Percentiles rank a stretch among this genome's conserved stretches.
Evolutionary conservation across 1,140 invertebrate genomes (phyloP).

Genomic region (Asbolus verrucosus): DNA sequence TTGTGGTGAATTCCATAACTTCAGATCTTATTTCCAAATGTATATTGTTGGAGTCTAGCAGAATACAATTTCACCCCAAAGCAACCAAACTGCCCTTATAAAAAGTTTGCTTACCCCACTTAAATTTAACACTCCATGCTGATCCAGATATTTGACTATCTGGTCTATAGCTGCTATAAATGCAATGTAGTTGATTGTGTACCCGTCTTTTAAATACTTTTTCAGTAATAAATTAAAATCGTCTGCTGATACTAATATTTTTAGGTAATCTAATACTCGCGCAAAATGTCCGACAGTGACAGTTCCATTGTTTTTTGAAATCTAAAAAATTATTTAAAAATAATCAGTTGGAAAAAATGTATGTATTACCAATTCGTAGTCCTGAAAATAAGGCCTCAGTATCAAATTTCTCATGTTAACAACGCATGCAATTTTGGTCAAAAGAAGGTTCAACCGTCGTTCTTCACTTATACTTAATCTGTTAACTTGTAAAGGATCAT

Average conservation of each 20-base stretch:
- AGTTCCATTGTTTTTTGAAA: slow-evolving; percentile 76
- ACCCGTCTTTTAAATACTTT: slow-evolving; percentile 76
- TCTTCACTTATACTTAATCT: slow-evolving; percentile 72
- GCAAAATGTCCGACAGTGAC: slow-evolving; percentile 79
- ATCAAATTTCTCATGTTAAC: slow-evolving; percentile 69
- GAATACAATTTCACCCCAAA: too few species aligned
- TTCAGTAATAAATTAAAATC: slow-evolving; percentile 77
- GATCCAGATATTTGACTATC: slow-evolving; percentile 68
- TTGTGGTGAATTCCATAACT: too few species aligned
- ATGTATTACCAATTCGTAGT: slow-evolving; percentile 75
- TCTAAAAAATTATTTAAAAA: slow-evolving; percentile 64
- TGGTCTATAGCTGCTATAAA: slow-evolving; percentile 72
- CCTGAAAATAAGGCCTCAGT: slow-evolving; percentile 79
- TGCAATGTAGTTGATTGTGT: slow-evolving; percentile 78
- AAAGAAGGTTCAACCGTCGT: slow-evolving; percentile 72
- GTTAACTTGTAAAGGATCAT: slow-evolving; percentile 72
- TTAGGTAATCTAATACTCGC: slow-evolving; percentile 75
- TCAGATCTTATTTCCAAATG: too few species aligned
- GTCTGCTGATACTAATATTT: slow-evolving; percentile 72
- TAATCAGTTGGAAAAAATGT: neutral
- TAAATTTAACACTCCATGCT: slow-evolving; percentile 69
- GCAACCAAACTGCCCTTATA: too few species aligned
- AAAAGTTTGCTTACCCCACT: slow-evolving; percentile 65
- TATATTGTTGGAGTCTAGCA: too few species aligned
- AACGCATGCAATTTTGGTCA: slow-evolving; percentile 74